Evolutionary conservation across 2,113 vertebrate species (phyloP), one percentile per base, ranked within the genome.

Genomic region (Pica pica): DNA sequence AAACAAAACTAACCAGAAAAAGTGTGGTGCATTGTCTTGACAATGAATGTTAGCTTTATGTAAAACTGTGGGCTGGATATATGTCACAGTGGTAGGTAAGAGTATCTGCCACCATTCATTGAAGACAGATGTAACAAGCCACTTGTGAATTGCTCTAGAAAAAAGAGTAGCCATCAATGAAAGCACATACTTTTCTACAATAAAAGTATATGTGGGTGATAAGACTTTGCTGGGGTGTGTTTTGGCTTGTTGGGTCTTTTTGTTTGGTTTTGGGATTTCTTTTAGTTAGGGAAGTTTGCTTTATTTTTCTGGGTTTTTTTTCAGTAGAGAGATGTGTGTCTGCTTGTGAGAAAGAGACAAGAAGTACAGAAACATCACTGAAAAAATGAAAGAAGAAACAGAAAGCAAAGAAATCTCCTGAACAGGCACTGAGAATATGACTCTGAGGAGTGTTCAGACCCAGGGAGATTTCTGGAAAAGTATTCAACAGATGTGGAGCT

Each of bases 251-350:
- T 70, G 7, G 22, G 13, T 1, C 13, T 52, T 84, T 47, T 69
- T 60, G 0, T 50, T 81, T 57, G 35, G 10, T 70, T 78, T 61
- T 20, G 19, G 20, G 6, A 4, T 56, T 50, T 85, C 8, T 59
- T 57, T 52, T 15, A 19, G 2, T 12, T 41, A 7, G 9, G 16
- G 4, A 39, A 28, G 26, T 31, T 64, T 56, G 16, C 11, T 49
- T 35, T 7, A 13, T 37, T 46, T 39, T 56, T 60, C 7, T 20
- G 8, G 4, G 4, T 35, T 53, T 3, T 13, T 56, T 60, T 28
- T 28, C 13, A 8, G 0, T 28, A 42, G 33, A 64, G 16, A 23
- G 1, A 16, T 9, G 2, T 22, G 2, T 44, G 14, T 52, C 7
- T 60, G 8, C 10, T 3, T 15, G 16, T 33, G 6, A 50, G 11